A percentile compares a stretch with the other conserved stretches of the same genome.
Conservation (phyloP, 1,140 invertebrate genomes). For the Helicoverpa armigera region DNA sequence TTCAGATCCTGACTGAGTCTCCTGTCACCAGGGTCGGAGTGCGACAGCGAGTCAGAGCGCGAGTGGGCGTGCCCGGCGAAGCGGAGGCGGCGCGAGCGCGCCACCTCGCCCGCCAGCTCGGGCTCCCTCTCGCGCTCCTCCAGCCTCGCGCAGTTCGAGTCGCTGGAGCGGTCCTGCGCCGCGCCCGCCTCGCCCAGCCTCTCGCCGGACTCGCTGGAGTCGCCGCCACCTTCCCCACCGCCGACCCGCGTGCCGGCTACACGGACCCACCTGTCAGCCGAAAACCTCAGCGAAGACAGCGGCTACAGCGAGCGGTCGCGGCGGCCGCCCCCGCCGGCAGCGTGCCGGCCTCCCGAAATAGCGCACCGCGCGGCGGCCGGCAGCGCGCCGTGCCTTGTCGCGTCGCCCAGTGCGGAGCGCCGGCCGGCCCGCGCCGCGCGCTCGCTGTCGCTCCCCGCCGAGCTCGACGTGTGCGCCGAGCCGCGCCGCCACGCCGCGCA, state of each 20-base stretch:
- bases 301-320: conserved; percentile 88
- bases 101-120: conserved; percentile 77
- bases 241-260: conserved; percentile 67
- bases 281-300: conserved; percentile 92
- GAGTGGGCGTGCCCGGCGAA: conserved; percentile 93
- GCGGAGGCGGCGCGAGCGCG: conserved; percentile 88
- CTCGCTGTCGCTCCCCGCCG: conserved; percentile 80
- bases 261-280: conserved; percentile 88
- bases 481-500: conserved; percentile 70
- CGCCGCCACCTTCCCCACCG: conserved; percentile 81
- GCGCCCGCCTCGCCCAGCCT: conserved; percentile 82
- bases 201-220: conserved; percentile 77
- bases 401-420: conserved; percentile 71
- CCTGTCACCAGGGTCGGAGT: conserved; percentile 79
- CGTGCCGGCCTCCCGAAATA: conserved; percentile 72
- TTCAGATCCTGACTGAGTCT: conserved; percentile 45
- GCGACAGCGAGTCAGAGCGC: conserved; percentile 89
- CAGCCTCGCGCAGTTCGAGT: conserved; percentile 93
- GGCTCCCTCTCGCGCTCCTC: conserved; percentile 90
- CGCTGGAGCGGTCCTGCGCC: conserved; percentile 90
- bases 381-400: conserved; percentile 75
- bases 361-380: conserved; percentile 70
- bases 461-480: conserved; percentile 86
- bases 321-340: conserved; percentile 72
- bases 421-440: conserved; percentile 81